These are phyloP conservation scores for Papilio dardanus DNA, from an alignment of 1,140 invertebrate species.

Conservation along the genomic window DNA sequence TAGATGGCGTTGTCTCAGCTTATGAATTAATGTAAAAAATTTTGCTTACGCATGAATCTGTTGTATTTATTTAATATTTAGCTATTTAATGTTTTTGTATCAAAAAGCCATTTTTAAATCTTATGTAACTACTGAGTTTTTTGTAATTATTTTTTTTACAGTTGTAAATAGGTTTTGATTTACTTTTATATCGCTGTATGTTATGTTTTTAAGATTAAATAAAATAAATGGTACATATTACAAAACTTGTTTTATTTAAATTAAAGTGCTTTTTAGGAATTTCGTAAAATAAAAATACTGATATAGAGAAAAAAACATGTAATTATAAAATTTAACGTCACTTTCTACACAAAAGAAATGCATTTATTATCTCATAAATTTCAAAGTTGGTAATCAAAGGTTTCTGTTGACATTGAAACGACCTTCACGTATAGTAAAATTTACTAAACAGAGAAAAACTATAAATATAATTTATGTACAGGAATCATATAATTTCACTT, in stretches of 20 bases:
- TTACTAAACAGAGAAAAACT: slow-evolving; percentile 34
- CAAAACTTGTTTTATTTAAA: background rate
- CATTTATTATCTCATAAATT: background rate
- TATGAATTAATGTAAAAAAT: background rate
- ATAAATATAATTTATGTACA: slow-evolving; percentile 34
- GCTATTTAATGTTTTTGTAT: background rate
- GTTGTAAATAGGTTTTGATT: slow-evolving; percentile 1
- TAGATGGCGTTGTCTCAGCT: background rate
- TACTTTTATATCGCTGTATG: slow-evolving; percentile 10
- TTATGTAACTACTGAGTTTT: background rate
- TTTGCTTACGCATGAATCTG: background rate
- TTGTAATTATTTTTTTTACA: slow-evolving; percentile 10
- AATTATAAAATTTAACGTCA: slow-evolving; percentile 31
- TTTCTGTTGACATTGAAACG: slow-evolving; percentile 9
- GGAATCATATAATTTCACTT: slow-evolving; percentile 36
- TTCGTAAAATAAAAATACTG: background rate
- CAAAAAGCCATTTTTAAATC: background rate
- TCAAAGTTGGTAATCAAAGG: background rate
- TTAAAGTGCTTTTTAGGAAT: background rate
- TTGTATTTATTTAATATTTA: slow-evolving; percentile 13
- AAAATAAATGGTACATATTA: slow-evolving; percentile 11
- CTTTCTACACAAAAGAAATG: slow-evolving; percentile 22
- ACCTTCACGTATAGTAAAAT: slow-evolving; percentile 25
- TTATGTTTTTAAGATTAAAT: slow-evolving; percentile 19
- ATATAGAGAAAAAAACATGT: slow-evolving; percentile 18